These are phyloP conservation scores for Athrips mouffetella DNA, from an alignment of 2,888 invertebrate species.

Conservation along the genomic window DNA sequence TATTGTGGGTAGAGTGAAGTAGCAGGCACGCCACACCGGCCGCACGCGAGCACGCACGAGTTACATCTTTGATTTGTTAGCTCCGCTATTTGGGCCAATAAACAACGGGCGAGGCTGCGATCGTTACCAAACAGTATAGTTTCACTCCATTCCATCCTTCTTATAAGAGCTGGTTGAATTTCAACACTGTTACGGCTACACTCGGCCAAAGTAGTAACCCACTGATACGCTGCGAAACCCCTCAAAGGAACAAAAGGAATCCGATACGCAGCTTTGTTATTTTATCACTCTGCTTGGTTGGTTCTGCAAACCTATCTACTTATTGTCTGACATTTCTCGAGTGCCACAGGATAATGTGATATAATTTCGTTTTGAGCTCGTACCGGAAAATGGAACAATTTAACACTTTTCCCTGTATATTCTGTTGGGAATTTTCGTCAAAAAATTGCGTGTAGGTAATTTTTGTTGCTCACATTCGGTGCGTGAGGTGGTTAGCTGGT, in stretches of 20 bases:
- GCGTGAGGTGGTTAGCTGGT: conserved; percentile 1
- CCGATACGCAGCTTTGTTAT: conserved; percentile 5
- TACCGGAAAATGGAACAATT: conserved; percentile 7
- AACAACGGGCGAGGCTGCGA: conserved; percentile 14
- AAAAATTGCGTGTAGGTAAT: background rate
- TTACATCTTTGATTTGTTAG: conserved; percentile 15
- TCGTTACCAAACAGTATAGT: conserved; percentile 5
- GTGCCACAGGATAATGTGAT: background rate
- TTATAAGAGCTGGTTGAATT: background rate
- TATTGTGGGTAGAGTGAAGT: too few species aligned
- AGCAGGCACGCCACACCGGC: background rate
- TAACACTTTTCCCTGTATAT: conserved; percentile 5
- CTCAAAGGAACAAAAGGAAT: conserved; percentile 6
- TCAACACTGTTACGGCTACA: background rate
- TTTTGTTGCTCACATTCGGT: background rate
- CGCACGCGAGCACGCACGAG: conserved; percentile 9
- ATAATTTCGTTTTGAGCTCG: conserved; percentile 1
- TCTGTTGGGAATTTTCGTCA: background rate
- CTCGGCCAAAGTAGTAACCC: background rate
- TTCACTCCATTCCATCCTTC: background rate
- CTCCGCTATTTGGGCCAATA: conserved; percentile 15
- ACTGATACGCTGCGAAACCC: background rate
- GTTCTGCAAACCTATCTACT: background rate
- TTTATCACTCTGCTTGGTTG: conserved; percentile 5
- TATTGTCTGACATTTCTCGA: background rate